Evolutionary conservation across 2,888 invertebrate species (phyloP), one percentile per base, ranked within the genome.

Genomic region (Lepeophtheirus nordmannii): DNA sequence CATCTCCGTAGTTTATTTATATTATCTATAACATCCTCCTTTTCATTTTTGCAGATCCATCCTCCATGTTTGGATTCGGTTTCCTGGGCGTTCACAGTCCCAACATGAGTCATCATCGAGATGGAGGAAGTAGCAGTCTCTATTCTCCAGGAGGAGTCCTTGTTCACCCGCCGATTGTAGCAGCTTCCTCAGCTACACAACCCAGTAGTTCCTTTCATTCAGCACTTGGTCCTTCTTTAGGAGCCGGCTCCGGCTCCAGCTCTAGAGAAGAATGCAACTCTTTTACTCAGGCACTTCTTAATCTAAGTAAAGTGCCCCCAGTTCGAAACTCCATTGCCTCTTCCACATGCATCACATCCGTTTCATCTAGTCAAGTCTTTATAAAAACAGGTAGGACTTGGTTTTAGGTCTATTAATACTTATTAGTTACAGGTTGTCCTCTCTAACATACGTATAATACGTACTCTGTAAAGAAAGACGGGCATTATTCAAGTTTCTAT

Each of bases 191-290:
- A 46, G n/a, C 17, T 46, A n/a, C 53, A 2, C 17, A 2, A n/a
- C 1, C 53, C 53, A 46, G 53, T 46, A n/a, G n/a, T 17, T 46
- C 53, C 53, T 46, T 46, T 46, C 53, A 46, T 46, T 46, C 53
- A 46, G 53, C 14, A 30, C 30, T 30, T 7, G 30, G 30, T 30
- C 30, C 30, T 30, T 30, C 30, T 7, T 30, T 30, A 30, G 7
- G 30, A 30, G 7, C 30, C 30, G 7, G 7, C n/a, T n/a, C n/a
- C 30, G 30, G 3, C 30, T 7, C 30, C 7, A 30, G 30, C 30
- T 7, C 30, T 7, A 30, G 30, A 30, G 30, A 30, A 7, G 30
- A 30, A 5, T 30, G 30, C 30, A 30, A 30, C 14, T 46, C 53
- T 8, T 46, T 46, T 17, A 46, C 53, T n/a, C 53, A 46, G 53